These are phyloP conservation scores for Pasiphila rectangulata DNA, from an alignment of 2,888 invertebrate genomes.

Conservation along the genomic window DNA sequence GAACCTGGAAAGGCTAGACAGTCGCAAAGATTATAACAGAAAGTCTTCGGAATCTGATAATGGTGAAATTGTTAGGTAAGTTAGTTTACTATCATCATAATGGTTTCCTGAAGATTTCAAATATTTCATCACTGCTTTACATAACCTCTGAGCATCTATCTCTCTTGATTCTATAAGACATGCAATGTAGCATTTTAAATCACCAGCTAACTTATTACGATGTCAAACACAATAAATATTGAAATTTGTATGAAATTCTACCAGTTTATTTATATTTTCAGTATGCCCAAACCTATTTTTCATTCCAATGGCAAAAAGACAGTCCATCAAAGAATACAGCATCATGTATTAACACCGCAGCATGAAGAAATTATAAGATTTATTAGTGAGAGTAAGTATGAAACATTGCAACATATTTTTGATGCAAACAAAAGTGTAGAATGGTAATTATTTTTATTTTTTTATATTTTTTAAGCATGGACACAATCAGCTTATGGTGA, in stretches of 20 bases:
- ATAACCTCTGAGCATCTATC: constrained; percentile 60
- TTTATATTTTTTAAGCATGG: constrained; percentile 81
- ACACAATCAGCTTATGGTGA: constrained; percentile 82
- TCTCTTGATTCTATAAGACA: constrained; percentile 8
- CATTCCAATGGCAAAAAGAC: constrained; percentile 85
- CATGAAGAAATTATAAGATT: constrained; percentile 93
- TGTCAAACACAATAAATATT: too few relatives aligned
- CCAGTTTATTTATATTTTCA: constrained; percentile 45
- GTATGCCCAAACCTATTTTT: constrained; percentile 91
- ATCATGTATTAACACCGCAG: constrained; percentile 85
- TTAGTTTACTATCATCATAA: constrained; percentile 29
- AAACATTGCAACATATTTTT: not conserved
- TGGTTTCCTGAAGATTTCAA: constrained; percentile 39
- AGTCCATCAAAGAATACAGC: constrained; percentile 81
- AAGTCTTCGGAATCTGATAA: constrained; percentile 85
- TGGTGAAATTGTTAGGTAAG: constrained; percentile 84
- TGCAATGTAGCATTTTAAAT: too few relatives aligned
- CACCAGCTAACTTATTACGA: too few relatives aligned
- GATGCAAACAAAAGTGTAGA: not conserved
- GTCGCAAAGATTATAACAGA: constrained; percentile 85
- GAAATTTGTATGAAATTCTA: too few relatives aligned
- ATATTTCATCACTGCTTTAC: constrained; percentile 74
- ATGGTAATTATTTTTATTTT: not conserved
- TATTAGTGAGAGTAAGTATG: constrained; percentile 90
- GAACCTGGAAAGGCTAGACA: constrained; percentile 89